Evolutionary conservation across 1,140 invertebrate genomes (phyloP).

Genomic region (Diuraphis noxia): DNA sequence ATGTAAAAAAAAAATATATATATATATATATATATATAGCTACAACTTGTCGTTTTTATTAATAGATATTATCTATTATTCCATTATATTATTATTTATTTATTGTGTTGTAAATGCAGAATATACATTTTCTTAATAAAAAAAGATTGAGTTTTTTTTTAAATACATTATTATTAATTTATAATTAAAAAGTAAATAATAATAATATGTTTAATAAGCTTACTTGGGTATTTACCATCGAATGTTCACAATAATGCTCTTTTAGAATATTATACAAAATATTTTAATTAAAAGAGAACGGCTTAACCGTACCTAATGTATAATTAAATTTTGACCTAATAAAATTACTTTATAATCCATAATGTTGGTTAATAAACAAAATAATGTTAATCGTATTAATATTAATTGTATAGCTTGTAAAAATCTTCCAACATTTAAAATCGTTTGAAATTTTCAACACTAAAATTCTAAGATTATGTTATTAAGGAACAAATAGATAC

Average conservation of each 20-base stretch:
- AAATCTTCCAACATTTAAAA: background rate
- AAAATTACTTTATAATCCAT: slow-evolving; percentile 2
- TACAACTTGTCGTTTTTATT: background rate
- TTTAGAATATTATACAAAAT: background rate
- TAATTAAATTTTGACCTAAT: background rate
- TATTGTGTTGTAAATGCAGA: background rate
- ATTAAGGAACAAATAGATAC: background rate
- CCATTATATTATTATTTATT: background rate
- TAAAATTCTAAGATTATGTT: background rate
- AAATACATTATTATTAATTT: background rate
- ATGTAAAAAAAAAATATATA: too few species aligned
- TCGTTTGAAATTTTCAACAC: background rate
- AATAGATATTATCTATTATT: background rate
- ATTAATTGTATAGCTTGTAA: background rate
- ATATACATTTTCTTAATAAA: background rate
- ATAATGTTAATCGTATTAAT: background rate
- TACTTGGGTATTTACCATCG: background rate
- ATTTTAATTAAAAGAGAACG: background rate
- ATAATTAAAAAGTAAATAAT: slow-evolving; percentile 13
- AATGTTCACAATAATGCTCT: background rate
- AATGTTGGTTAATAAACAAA: background rate
- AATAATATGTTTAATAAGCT: background rate
- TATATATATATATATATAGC: too few species aligned
- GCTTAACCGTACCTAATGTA: background rate
- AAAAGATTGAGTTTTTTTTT: background rate